Evolutionary conservation across 2,113 vertebrate species (phyloP).

Genomic region (Gulo gulo): DNA sequence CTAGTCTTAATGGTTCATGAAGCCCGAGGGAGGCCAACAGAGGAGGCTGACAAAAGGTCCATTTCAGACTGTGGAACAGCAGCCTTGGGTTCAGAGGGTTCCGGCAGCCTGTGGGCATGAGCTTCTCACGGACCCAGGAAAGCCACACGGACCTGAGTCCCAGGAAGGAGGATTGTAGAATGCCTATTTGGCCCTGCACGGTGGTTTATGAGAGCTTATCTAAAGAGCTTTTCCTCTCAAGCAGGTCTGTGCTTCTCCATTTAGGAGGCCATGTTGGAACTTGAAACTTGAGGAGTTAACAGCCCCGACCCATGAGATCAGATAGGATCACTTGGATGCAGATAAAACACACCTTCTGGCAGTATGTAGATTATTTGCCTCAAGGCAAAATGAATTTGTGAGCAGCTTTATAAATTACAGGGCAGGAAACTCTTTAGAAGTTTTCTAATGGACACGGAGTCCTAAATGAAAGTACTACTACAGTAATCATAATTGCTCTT

Average conservation of each 20-base stretch:
- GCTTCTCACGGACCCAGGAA: background rate
- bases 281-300: background rate
- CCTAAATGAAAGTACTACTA: background rate
- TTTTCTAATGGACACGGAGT: background rate
- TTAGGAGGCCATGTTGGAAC: background rate
- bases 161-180: too few relatives aligned
- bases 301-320: background rate
- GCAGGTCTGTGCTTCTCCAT: background rate
- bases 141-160: too few relatives aligned
- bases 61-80: background rate
- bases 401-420: conserved; percentile 19
- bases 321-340: background rate
- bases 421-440: background rate
- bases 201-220: background rate
- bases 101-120: background rate
- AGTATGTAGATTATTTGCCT: background rate
- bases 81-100: background rate
- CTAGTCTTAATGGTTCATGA: background rate
- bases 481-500: background rate
- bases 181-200: background rate
- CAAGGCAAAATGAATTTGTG: background rate
- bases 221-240: background rate
- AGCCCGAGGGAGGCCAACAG: background rate
- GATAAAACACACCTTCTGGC: conserved; percentile 1
- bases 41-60: background rate